phyloP scores from a whole-genome alignment of 1,140 invertebrate species.

The Brachionus calyciflorus region DNA sequence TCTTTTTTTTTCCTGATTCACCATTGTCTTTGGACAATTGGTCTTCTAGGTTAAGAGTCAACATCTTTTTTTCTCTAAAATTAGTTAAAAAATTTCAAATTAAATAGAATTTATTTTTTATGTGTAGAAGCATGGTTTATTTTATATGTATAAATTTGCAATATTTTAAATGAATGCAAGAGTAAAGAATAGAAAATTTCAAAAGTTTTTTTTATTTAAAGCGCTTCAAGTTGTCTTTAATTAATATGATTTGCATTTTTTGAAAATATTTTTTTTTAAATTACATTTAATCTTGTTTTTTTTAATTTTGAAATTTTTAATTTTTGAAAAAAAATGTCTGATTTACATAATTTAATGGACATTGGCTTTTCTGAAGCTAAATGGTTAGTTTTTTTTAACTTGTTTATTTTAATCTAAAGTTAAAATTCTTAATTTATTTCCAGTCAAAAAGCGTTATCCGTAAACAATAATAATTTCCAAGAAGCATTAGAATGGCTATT shows the following conservation, averaged over 20 bases:
- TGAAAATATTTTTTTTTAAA: too few relatives aligned
- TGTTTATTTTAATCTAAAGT: not conserved
- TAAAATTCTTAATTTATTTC: not conserved
- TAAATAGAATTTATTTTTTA: too few relatives aligned
- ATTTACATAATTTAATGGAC: not conserved
- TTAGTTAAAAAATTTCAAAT: too few relatives aligned
- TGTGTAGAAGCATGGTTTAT: too few relatives aligned
- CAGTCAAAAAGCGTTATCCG: not conserved
- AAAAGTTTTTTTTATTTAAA: too few relatives aligned
- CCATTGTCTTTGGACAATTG: not conserved
- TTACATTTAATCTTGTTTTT: too few relatives aligned
- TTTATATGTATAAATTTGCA: too few relatives aligned
- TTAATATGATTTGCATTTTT: too few relatives aligned
- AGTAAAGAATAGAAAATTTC: too few relatives aligned
- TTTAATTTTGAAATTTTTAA: too few relatives aligned
- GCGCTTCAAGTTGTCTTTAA: too few relatives aligned
- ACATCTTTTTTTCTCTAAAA: not conserved
- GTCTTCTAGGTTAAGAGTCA: slow-evolving; percentile 24
- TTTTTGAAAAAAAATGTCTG: not conserved
- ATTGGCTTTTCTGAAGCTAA: slow-evolving; percentile 11
- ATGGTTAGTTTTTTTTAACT: not conserved
- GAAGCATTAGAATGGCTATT: slow-evolving; percentile 38
- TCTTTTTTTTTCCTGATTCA: slow-evolving; percentile 17
- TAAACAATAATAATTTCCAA: slow-evolving; percentile 34
- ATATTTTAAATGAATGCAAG: too few relatives aligned